These are phyloP conservation scores for Drosophila pandora DNA, from an alignment of 1,140 invertebrate species.

Conservation along the genomic window DNA sequence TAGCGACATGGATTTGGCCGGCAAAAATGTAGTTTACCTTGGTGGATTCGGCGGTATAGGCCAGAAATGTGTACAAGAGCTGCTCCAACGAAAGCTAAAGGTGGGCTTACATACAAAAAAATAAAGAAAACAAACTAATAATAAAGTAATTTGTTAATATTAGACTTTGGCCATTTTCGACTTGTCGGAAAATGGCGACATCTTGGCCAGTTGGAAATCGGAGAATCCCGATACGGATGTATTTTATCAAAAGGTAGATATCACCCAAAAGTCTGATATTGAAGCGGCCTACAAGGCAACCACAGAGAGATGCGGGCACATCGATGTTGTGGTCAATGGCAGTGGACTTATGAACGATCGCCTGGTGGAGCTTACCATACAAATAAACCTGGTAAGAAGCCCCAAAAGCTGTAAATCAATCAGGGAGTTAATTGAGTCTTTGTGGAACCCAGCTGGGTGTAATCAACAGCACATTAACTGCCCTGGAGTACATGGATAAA, in stretches of 20 bases:
- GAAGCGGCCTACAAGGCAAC: slow-evolving; percentile 59
- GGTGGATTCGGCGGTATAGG: slow-evolving; percentile 80
- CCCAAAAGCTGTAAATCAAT: background rate
- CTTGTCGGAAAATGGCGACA: slow-evolving; percentile 35
- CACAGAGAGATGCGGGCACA: slow-evolving; percentile 32
- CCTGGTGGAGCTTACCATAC: slow-evolving; percentile 47
- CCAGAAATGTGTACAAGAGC: slow-evolving; percentile 56
- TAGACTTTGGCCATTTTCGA: slow-evolving; percentile 70
- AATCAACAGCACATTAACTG: slow-evolving; percentile 58
- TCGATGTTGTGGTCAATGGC: slow-evolving; percentile 73
- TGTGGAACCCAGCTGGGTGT: slow-evolving; percentile 51
- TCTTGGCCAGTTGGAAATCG: slow-evolving; percentile 40
- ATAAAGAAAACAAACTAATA: background rate
- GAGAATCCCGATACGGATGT: slow-evolving; percentile 29
- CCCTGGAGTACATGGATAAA: slow-evolving; percentile 84
- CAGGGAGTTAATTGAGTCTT: background rate
- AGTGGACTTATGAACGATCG: slow-evolving; percentile 68
- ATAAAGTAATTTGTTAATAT: slow-evolving; percentile 1
- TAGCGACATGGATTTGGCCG: slow-evolving; percentile 61
- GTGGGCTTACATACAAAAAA: slow-evolving; percentile 13
- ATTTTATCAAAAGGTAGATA: slow-evolving; percentile 59
- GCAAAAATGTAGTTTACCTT: slow-evolving; percentile 79
- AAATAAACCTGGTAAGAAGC: slow-evolving; percentile 62
- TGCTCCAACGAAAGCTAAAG: slow-evolving; percentile 51
- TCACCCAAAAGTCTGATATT: slow-evolving; percentile 59